phyloP scores from a whole-genome alignment of 1,140 invertebrate species.

The Apis laboriosa region DNA sequence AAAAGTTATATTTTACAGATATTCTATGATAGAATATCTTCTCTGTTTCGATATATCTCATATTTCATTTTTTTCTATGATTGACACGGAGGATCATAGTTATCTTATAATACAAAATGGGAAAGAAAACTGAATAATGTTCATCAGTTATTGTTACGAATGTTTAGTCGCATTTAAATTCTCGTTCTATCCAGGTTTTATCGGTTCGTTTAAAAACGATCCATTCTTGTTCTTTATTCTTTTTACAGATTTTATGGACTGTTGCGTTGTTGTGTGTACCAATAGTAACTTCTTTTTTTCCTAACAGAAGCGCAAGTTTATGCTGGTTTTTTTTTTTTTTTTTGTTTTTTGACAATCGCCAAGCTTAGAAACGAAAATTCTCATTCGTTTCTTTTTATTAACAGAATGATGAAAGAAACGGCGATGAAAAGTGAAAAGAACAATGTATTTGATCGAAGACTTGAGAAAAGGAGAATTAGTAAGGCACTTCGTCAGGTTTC shows the following conservation, averaged over 20 bases:
- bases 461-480: neutral
- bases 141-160: constrained; percentile 31
- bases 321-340: neutral
- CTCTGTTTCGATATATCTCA: constrained; percentile 10
- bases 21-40: constrained; percentile 8
- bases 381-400: constrained; percentile 9
- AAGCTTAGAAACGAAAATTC: neutral
- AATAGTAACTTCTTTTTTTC: constrained; percentile 30
- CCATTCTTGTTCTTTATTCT: constrained; percentile 20
- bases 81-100: neutral
- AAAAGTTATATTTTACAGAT: neutral
- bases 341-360: constrained; percentile 25
- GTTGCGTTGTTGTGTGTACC: constrained; percentile 41
- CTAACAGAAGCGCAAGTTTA: neutral
- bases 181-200: constrained; percentile 11
- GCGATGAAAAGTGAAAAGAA: neutral
- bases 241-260: constrained; percentile 47
- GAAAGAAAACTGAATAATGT: neutral
- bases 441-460: neutral
- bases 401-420: neutral
- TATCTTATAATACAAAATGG: neutral
- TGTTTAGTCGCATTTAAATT: constrained; percentile 33
- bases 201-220: constrained; percentile 25
- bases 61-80: constrained; percentile 18
- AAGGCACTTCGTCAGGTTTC: constrained; percentile 13